Base-by-base conservation (phyloP, 2,113 vertebrate genomes). In the Amblyopsis rosae region DNA sequence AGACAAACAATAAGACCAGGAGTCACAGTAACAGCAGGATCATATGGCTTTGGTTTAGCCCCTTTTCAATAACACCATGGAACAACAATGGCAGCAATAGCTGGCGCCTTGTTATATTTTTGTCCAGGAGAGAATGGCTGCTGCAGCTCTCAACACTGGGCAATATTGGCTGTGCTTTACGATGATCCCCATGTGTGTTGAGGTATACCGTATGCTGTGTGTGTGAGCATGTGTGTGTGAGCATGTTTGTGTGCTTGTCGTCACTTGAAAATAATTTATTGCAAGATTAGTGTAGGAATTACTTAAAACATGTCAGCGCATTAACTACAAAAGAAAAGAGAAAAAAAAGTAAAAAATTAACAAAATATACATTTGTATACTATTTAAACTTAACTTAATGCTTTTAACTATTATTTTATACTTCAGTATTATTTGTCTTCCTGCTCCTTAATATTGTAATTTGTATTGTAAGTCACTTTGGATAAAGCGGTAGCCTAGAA, bases 11-110 rank as follows among this genome's bases (percentile, higher is more conserved):
- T 54, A 66, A 78, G 73, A 86, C 80, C 66, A 82, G 67, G 55
- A 32, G 54, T 86, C 65, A 59, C 77, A 86, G 82, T 84, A 71
- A 64, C 5, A 72, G 67, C 49, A 65, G 59, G 73, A 68, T 75
- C 58, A 65, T 57, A 53, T 0, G 8, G 63, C 60, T 83, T 82
- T 73, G 73, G 72, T 74, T 55, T 26, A 35, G 17, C 19, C 65
- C 33, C 26, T 45, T 55, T 48, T 15, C 5, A 15, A 66, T 51
- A 73, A 55, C 68, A 76, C 58, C 54, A 41, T 41, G 5, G 7
- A 41, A 58, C 10, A 51, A 51, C 50, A 51, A 51, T 51, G 15
- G 49, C 50, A 51, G 50, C 50, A 51, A n/a, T 6, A 13, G 54
- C 16, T n/a, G 9, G 54, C 33, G 3, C 62, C 13, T 51, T 66